Evolutionary conservation across 1,140 invertebrate species (phyloP).

Genomic region (Trichomalopsis sarcophagae): DNA sequence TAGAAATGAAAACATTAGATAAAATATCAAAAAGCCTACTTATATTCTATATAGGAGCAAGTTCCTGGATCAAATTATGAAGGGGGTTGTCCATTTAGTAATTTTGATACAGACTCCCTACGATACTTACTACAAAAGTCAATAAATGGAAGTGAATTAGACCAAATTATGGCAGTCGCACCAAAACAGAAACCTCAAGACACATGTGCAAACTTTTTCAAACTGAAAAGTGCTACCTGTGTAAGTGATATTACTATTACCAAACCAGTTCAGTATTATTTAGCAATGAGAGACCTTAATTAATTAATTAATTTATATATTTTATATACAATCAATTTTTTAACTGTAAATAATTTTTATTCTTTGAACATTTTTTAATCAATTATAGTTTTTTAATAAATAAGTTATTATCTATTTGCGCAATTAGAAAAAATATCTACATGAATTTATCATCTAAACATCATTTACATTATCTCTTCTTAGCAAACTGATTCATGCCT

Average conservation of each 20-base stretch:
- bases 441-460: slow-evolving; percentile 20
- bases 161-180: slow-evolving; percentile 54
- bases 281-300: slow-evolving; percentile 53
- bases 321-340: slow-evolving; percentile 13
- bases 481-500: slow-evolving; percentile 71
- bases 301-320: slow-evolving; percentile 52
- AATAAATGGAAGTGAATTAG: slow-evolving; percentile 60
- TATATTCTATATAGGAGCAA: slow-evolving; percentile 57
- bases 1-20: background rate
- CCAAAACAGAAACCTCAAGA: slow-evolving; percentile 56
- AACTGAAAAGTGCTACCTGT: slow-evolving; percentile 54
- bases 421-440: slow-evolving; percentile 40
- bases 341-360: slow-evolving; percentile 5
- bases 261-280: slow-evolving; percentile 69
- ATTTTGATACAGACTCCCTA: slow-evolving; percentile 74
- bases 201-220: slow-evolving; percentile 63
- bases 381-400: slow-evolving; percentile 2
- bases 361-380: background rate
- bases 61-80: slow-evolving; percentile 73
- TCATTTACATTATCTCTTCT: slow-evolving; percentile 32
- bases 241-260: slow-evolving; percentile 56
- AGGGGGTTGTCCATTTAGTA: slow-evolving; percentile 79
- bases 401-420: background rate
- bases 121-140: slow-evolving; percentile 69
- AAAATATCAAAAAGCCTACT: background rate